Percentiles rank a stretch among this genome's conserved stretches.
phyloP scores from a whole-genome alignment of 2,888 invertebrate genomes.

The Strigamia transsilvanica region DNA sequence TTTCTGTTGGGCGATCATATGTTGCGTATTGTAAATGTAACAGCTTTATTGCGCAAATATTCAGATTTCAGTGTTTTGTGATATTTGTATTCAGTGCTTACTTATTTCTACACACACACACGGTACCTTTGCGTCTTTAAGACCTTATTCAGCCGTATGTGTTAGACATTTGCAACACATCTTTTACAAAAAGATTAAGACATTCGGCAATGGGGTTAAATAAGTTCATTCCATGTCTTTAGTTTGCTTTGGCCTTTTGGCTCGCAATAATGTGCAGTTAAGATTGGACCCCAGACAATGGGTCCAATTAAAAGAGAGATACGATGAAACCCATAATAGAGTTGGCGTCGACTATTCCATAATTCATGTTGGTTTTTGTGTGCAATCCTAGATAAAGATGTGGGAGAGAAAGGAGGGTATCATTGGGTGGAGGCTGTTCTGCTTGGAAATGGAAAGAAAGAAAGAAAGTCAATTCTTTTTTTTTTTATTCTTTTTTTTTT shows the following conservation, averaged over 20 bases:
- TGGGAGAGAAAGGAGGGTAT: slow-evolving; percentile 23
- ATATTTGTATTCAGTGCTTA: too few relatives aligned
- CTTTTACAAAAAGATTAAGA: background rate
- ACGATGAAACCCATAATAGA: slow-evolving; percentile 44
- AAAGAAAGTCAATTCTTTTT: background rate
- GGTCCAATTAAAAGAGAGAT: slow-evolving; percentile 44
- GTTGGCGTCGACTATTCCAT: slow-evolving; percentile 44
- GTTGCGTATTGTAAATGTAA: too few relatives aligned
- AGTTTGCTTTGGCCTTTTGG: slow-evolving; percentile 36
- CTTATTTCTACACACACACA: too few relatives aligned
- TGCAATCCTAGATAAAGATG: slow-evolving; percentile 41
- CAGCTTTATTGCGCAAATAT: too few relatives aligned
- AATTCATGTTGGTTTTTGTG: slow-evolving; percentile 44
- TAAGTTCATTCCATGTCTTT: slow-evolving; percentile 6
- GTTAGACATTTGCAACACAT: too few relatives aligned
- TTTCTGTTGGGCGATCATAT: too few relatives aligned
- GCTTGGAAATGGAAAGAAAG: slow-evolving; percentile 38
- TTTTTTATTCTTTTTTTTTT: slow-evolving; percentile 14
- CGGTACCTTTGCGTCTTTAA: too few relatives aligned
- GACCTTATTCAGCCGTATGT: too few relatives aligned
- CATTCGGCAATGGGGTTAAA: background rate
- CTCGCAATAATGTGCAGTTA: slow-evolving; percentile 40
- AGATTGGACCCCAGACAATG: slow-evolving; percentile 44
- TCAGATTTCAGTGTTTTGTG: too few relatives aligned
- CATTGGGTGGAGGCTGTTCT: slow-evolving; percentile 42